Base-by-base conservation (phyloP, 2,113 vertebrate genomes). In the Patagioenas fasciata region DNA sequence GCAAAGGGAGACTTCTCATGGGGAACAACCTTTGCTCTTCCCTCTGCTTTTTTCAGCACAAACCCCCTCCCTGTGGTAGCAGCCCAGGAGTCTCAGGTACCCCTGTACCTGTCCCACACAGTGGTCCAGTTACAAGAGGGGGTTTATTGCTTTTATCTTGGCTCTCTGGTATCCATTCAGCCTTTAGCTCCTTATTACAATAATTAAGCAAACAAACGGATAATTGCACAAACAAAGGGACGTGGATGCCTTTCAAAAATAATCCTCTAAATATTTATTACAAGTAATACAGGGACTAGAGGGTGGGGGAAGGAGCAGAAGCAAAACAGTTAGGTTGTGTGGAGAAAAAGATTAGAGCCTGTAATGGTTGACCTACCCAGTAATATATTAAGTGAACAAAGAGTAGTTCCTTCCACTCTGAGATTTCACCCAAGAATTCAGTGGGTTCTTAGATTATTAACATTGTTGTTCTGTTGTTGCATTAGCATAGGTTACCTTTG, bases 181-280 rank as follows among this genome's bases (percentile, higher is more conserved):
- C 23, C 9, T 78, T 57, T 53, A 74, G 38, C 32, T 91, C 24
- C 51, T 87, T 79, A 90, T 77, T 75, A 85, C 88, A 84, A 79
- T 89, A 29, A 77, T 86, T 88, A 85, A 96, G 80, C 40, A 82
- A 89, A 79, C 67, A 95, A 95, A 90, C 69, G 92, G 54, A 75
- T 97, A 95, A 96, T 93, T 97, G 69, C 13, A 44, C 91, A 93
- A 96, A 95, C 83, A 96, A 95, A 96, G 88, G 80, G 44, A 64
- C 79, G 83, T 74, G 62, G 81, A 87, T 96, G 81, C 77, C 80
- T 97, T 96, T 97, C 91, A 91, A 96, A 97, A 98, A 97, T 96
- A 97, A 96, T 93, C 92, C 85, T 88, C 94, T 95, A 97, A 97
- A 96, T 98, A 97, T 97, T 97, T 97, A 95, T 97, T 95, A 95